Conservation (phyloP, 2,113 vertebrate genomes). For the Pholis gunnellus region DNA sequence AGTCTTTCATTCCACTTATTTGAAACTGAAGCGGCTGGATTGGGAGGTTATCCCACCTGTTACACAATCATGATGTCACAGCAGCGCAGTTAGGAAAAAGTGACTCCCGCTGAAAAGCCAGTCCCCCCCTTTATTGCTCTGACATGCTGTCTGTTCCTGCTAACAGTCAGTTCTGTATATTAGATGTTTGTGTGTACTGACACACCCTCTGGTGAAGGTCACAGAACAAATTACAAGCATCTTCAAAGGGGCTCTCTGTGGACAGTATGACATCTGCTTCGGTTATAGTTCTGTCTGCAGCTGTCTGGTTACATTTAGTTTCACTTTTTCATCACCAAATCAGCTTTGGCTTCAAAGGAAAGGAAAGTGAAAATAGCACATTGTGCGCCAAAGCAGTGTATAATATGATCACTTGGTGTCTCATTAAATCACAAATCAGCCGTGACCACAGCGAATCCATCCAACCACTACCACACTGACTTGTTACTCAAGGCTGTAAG, state of each 20-base stretch:
- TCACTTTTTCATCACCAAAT: constrained; percentile 6
- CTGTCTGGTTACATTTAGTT: constrained; percentile 28
- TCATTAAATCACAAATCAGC: constrained; percentile 24
- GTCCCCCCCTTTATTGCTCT: constrained; percentile 4
- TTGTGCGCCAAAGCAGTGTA: constrained; percentile 5
- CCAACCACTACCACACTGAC: constrained; percentile 23
- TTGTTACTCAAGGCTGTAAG: constrained; percentile 28
- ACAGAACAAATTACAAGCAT: constrained; percentile 48
- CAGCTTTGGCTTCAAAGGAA: not conserved
- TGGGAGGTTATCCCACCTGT: constrained; percentile 70
- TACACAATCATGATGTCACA: constrained; percentile 71
- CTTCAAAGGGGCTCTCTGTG: constrained; percentile 3
- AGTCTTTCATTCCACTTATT: constrained; percentile 52
- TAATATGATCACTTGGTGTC: not conserved
- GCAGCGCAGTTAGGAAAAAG: constrained; percentile 66
- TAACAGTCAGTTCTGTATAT: constrained; percentile 16
- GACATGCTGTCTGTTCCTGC: constrained; percentile 32
- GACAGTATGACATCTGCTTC: constrained; percentile 45
- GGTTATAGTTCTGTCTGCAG: constrained; percentile 45
- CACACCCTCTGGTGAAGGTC: constrained; percentile 36
- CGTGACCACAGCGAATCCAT: constrained; percentile 4
- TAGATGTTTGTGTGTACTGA: constrained; percentile 32
- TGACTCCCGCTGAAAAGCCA: constrained; percentile 40
- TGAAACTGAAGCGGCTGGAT: constrained; percentile 21
- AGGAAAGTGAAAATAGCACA: constrained; percentile 11